Evolutionary conservation across 2,113 vertebrate genomes (phyloP).

Genomic region (Picathartes gymnocephalus): DNA sequence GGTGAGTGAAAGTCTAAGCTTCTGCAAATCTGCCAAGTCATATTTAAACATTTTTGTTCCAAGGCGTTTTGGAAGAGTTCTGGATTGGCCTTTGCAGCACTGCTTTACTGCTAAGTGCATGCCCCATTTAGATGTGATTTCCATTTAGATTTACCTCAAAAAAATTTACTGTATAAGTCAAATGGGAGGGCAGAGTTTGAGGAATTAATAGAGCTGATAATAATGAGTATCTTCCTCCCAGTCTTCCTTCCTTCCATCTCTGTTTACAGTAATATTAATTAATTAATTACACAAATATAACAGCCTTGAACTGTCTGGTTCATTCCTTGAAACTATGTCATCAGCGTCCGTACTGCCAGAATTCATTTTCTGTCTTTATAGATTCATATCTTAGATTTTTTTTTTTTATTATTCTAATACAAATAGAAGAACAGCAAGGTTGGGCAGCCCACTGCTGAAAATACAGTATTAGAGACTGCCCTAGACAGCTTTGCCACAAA

Average conservation of each 20-base stretch:
- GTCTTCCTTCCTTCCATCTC: not conserved
- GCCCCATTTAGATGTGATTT: not conserved
- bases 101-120: not conserved
- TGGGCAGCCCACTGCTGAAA: not conserved
- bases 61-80: not conserved
- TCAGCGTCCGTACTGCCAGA: not conserved
- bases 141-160: not conserved
- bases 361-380: not conserved
- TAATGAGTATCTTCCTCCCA: not conserved
- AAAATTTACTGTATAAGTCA: not conserved
- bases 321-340: not conserved
- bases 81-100: not conserved
- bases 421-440: not conserved
- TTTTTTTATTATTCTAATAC: not conserved
- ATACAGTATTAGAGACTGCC: not conserved
- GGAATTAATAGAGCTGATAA: not conserved
- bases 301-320: not conserved
- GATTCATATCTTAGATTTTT: not conserved
- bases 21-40: not conserved
- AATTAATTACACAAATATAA: not conserved
- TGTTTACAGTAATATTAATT: not conserved
- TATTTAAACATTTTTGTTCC: not conserved
- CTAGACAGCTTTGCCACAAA: not conserved
- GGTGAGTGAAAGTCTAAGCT: not conserved
- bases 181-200: not conserved